Evolutionary conservation across 1,140 invertebrate species (phyloP), one percentile per base, ranked within the genome.

Genomic region (Geopemphigus sp.): DNA sequence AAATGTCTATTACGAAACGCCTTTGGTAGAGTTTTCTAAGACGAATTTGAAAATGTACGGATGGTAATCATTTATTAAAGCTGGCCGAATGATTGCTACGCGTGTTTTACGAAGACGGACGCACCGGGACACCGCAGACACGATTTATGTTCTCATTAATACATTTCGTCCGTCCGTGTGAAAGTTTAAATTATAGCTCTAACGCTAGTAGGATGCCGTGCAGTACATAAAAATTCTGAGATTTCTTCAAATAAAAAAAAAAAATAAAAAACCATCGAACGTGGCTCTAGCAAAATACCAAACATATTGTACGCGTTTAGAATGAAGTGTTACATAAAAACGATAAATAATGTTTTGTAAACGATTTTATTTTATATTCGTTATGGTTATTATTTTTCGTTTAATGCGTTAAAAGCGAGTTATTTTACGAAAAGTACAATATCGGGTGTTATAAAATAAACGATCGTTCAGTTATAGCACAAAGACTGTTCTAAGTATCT

Each of bases 71-170:
- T 72, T 72, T 72, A 53, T 54, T 72, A 72, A 10, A 29, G 47
- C 24, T 72, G 17, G 4, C 24, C 68, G 8, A 72, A 72, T 72
- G 68, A 72, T 72, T 72, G 54, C 24, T 72, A 19, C 66, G 47
- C 53, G 15, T 26, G 47, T 17, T 29, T 53, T 53, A 53, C 47
- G 68, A 72, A 54, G 47, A 72, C 24, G 47, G 24, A 72, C 68
- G 68, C 45, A 15, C 14, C 15, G 17, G 22, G 66, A 70, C 47
- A 70, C 47, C 10, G 17, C 26, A 8, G 8, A 11, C 1, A 14
- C 26, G 47, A 72, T 72, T 53, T 72, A 72, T 72, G 68, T 72
- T 72, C 68, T 53, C 68, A 72, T 72, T 72, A 72, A 72, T 72
- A 72, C 68, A 19, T 54, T 72, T 72, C 50, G 24, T 54, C 26